Conservation (phyloP, 2,797 vertebrate genomes). For the Huso huso region DNA sequence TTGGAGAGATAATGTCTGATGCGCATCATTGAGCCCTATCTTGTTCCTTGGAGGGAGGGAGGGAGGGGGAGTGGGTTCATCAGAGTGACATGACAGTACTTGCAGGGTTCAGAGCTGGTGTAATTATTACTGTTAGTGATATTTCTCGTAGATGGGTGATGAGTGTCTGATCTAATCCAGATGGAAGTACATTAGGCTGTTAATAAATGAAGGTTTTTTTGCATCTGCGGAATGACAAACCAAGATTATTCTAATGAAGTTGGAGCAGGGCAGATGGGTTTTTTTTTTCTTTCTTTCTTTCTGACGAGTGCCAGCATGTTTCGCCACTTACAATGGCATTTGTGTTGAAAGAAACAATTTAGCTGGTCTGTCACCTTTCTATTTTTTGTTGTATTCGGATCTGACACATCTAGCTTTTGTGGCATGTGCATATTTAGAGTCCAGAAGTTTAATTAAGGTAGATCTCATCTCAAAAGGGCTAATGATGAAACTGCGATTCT, state of each 20-base stretch:
- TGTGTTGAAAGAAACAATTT: constrained; percentile 35
- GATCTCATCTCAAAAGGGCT: too few relatives aligned
- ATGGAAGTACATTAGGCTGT: constrained; percentile 83
- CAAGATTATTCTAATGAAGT: constrained; percentile 79
- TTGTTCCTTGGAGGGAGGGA: constrained; percentile 46
- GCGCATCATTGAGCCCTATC: constrained; percentile 45
- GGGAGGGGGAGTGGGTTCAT: constrained; percentile 42
- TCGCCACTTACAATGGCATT: constrained; percentile 39
- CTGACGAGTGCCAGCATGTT: constrained; percentile 42
- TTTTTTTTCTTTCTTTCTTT: constrained; percentile 26
- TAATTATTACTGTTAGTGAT: constrained; percentile 57
- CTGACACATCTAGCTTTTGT: too few relatives aligned
- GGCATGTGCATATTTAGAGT: too few relatives aligned
- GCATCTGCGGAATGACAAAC: constrained; percentile 80
- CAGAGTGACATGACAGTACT: constrained; percentile 37
- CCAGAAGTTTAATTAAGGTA: too few relatives aligned
- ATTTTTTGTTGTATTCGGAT: not conserved
- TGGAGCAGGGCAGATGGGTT: constrained; percentile 81
- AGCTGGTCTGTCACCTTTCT: constrained; percentile 6
- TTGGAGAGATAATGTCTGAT: constrained; percentile 43
- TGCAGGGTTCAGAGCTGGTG: constrained; percentile 42
- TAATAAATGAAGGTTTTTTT: constrained; percentile 76
- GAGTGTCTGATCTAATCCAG: constrained; percentile 68
- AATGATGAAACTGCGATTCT: too few relatives aligned
- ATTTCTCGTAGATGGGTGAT: constrained; percentile 65